phyloP scores from a whole-genome alignment of 1,140 invertebrate species.

The Aricia agestis region DNA sequence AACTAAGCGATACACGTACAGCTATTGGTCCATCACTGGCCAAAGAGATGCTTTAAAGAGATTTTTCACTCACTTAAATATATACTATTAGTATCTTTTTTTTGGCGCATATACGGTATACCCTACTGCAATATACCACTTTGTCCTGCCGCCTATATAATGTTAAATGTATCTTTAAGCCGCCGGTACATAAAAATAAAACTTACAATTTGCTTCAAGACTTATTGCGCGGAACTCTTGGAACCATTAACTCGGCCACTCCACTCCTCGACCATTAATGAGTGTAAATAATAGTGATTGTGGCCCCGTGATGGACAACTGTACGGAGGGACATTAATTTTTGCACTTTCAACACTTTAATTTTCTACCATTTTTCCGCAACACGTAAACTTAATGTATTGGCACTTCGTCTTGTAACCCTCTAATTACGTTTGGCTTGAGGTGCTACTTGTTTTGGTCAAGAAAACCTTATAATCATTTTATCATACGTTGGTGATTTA shows the following conservation, averaged over 20 bases:
- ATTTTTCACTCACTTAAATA: too few relatives aligned
- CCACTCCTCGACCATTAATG: background rate
- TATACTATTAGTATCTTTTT: too few relatives aligned
- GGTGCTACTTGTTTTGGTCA: background rate
- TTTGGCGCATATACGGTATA: too few relatives aligned
- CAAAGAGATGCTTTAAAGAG: too few relatives aligned
- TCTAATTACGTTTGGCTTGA: background rate
- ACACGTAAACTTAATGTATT: background rate
- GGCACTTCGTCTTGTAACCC: background rate
- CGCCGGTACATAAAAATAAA: background rate
- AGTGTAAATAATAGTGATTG: background rate
- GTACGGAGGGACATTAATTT: background rate
- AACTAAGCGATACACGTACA: too few relatives aligned
- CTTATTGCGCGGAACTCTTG: background rate
- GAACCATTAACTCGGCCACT: background rate
- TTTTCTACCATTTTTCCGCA: background rate
- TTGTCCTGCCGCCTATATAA: too few relatives aligned
- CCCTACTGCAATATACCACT: too few relatives aligned
- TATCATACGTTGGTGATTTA: too few relatives aligned
- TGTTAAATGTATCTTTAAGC: too few relatives aligned
- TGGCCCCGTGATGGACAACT: background rate
- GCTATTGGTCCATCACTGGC: too few relatives aligned
- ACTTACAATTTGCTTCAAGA: background rate
- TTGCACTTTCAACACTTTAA: background rate
- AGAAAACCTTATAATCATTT: too few relatives aligned